Evolutionary conservation across 2,888 invertebrate species (phyloP).

Genomic region (Meteorus colon): DNA sequence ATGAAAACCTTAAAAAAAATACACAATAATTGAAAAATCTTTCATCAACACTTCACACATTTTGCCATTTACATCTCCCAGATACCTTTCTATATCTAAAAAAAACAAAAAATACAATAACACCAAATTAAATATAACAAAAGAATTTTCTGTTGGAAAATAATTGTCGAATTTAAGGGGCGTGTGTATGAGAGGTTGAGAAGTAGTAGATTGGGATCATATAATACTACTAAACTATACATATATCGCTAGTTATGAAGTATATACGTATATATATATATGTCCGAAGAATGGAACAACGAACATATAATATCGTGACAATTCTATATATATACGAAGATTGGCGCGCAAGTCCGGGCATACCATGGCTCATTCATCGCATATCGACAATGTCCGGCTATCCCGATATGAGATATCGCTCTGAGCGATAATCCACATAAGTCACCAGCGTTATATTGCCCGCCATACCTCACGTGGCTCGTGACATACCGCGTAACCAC

Average conservation of each 20-base stretch:
- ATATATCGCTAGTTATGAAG: background rate
- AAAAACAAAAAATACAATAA: too few relatives aligned
- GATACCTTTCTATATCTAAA: too few relatives aligned
- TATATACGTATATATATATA: conserved; percentile 13
- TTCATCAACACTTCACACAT: too few relatives aligned
- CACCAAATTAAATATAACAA: too few relatives aligned
- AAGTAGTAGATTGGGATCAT: conserved; percentile 13
- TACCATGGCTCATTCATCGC: conserved; percentile 71
- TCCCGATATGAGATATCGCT: conserved; percentile 71
- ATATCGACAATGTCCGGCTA: conserved; percentile 70
- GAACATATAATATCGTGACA: conserved; percentile 27
- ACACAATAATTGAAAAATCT: too few relatives aligned
- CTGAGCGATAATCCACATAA: conserved; percentile 68
- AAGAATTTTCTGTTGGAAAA: background rate
- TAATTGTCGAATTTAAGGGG: background rate
- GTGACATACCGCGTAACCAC: conserved; percentile 50
- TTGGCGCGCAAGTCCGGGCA: conserved; percentile 61
- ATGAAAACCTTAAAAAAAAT: too few relatives aligned
- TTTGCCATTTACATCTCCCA: too few relatives aligned
- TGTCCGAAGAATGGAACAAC: conserved; percentile 19
- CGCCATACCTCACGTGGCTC: conserved; percentile 46
- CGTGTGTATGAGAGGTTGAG: background rate
- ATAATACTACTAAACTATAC: background rate
- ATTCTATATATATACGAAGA: conserved; percentile 39
- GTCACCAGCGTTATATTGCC: conserved; percentile 67